Percentiles rank a stretch among this genome's conserved stretches.
Evolutionary conservation across 2,888 invertebrate genomes (phyloP).

Genomic region (Drosophila ezoana): DNA sequence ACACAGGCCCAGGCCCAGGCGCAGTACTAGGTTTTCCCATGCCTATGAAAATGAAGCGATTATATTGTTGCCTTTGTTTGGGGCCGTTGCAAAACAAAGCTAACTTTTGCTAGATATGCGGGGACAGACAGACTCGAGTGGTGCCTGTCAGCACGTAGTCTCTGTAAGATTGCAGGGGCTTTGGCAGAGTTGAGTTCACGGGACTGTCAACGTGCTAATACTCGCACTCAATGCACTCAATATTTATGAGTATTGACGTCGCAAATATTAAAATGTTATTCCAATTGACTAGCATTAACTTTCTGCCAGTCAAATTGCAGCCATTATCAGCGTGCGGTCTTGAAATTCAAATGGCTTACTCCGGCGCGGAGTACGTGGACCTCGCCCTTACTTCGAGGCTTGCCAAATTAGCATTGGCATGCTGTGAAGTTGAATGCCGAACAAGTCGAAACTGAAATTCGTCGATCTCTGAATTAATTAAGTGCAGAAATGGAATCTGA

Average conservation of each 20-base stretch:
- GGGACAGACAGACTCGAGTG: constrained; percentile 10
- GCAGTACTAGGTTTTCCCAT: constrained; percentile 1
- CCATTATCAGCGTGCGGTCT: constrained; percentile 37
- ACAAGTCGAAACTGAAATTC: constrained; percentile 19
- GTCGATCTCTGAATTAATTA: constrained; percentile 60
- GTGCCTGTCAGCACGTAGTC: constrained; percentile 56
- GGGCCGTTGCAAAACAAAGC: constrained; percentile 18
- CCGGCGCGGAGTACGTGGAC: not conserved
- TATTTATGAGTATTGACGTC: constrained; percentile 30
- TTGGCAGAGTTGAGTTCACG: constrained; percentile 27
- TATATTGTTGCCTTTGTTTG: constrained; percentile 16
- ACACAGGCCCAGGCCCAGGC: constrained; percentile 3
- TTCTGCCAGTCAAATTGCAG: constrained; percentile 52
- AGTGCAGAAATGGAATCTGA: constrained; percentile 52
- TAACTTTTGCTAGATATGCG: constrained; percentile 7
- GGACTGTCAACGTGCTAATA: constrained; percentile 61
- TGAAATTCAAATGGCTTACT: constrained; percentile 26
- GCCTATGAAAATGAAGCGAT: not conserved
- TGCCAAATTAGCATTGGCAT: constrained; percentile 38
- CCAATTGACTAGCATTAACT: constrained; percentile 44
- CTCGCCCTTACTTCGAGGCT: constrained; percentile 46
- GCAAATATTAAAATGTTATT: constrained; percentile 21
- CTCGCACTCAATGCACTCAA: constrained; percentile 33
- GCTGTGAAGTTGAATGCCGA: constrained; percentile 58
- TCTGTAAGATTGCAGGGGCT: constrained; percentile 29